These are phyloP conservation scores for Pantala flavescens DNA, from an alignment of 1,140 invertebrate genomes.

Conservation along the genomic window DNA sequence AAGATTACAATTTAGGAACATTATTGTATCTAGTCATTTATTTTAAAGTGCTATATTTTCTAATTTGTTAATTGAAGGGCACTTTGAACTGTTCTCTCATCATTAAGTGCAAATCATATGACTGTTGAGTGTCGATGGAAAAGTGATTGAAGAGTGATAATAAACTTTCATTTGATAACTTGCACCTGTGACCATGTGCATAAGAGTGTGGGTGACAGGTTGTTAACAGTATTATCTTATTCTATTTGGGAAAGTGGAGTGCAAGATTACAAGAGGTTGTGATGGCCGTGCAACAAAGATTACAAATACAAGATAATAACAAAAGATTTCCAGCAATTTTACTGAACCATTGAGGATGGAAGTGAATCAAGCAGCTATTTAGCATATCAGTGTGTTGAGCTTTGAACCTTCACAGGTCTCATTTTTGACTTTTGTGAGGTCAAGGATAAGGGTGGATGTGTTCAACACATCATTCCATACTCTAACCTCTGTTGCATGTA, in stretches of 20 bases:
- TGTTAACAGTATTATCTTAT: slow-evolving; percentile 3
- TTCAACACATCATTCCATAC: slow-evolving; percentile 16
- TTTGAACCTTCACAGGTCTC: slow-evolving; percentile 14
- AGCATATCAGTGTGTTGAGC: slow-evolving; percentile 17
- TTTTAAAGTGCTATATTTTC: slow-evolving; percentile 6
- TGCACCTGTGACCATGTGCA: slow-evolving; percentile 7
- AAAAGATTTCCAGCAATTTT: slow-evolving; percentile 12
- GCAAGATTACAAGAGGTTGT: not conserved
- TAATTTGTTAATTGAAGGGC: slow-evolving; percentile 2
- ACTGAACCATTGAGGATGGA: slow-evolving; percentile 9
- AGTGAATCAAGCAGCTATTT: slow-evolving; percentile 14
- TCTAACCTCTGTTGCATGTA: slow-evolving; percentile 17
- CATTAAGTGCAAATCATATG: not conserved
- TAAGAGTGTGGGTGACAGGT: not conserved
- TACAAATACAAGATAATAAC: slow-evolving; percentile 3
- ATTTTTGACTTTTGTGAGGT: slow-evolving; percentile 14
- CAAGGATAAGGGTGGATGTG: slow-evolving; percentile 13
- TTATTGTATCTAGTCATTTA: slow-evolving; percentile 2
- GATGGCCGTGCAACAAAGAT: not conserved
- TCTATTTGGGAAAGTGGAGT: slow-evolving; percentile 1
- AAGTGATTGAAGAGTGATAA: slow-evolving; percentile 3
- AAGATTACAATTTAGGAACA: not conserved
- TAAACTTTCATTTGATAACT: slow-evolving; percentile 4
- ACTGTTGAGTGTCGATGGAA: slow-evolving; percentile 8
- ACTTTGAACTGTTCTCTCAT: slow-evolving; percentile 6